Evolutionary conservation across 2,113 vertebrate genomes (phyloP).

Genomic region (Calidris pygmaea): DNA sequence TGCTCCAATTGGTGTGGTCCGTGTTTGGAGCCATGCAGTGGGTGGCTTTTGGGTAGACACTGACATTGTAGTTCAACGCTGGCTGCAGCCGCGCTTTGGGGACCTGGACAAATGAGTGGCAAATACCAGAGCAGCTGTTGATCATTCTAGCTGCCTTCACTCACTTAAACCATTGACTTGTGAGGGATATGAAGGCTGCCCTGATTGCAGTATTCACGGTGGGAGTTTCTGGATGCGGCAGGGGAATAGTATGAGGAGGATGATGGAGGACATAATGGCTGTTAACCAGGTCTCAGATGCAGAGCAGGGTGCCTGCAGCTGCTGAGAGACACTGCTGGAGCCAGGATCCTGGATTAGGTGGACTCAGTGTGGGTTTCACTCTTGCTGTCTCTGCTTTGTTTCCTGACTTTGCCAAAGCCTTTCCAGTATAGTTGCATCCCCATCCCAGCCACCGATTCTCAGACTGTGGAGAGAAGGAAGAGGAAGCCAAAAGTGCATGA

Average conservation of each 20-base stretch:
- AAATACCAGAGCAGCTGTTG: background rate
- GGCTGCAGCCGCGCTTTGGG: rapidly evolving
- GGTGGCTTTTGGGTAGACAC: background rate
- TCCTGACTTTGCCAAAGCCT: background rate
- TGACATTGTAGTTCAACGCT: background rate
- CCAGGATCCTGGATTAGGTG: background rate
- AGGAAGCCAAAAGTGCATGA: background rate
- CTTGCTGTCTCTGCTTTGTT: background rate
- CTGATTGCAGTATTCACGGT: background rate
- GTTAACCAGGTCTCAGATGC: background rate
- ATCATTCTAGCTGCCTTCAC: background rate
- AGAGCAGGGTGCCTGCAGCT: background rate
- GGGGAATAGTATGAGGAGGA: background rate
- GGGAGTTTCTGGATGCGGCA: background rate
- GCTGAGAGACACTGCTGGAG: background rate
- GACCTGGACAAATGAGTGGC: background rate
- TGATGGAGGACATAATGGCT: background rate
- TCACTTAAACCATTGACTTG: background rate
- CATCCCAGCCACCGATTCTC: background rate
- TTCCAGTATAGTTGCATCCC: background rate
- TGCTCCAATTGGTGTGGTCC: background rate
- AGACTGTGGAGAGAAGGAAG: background rate
- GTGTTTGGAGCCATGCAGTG: background rate
- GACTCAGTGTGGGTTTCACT: background rate
- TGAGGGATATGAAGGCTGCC: background rate